Conservation (phyloP, 2,888 invertebrate species). For the Rhagonycha lutea region DNA sequence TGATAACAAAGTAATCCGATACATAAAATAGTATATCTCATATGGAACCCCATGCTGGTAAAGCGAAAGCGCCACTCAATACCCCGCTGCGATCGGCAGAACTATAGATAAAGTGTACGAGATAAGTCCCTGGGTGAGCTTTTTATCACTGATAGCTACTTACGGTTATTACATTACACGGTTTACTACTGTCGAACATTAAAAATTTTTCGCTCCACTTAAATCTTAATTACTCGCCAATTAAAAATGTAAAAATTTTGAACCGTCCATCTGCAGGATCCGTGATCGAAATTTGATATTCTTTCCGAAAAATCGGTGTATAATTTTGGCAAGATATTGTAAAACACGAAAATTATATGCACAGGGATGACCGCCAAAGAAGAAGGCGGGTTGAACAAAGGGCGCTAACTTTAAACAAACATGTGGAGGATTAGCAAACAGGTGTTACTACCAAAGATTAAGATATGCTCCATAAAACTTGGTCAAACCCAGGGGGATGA, state of each 20-base stretch:
- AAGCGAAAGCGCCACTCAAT: conserved; percentile 42
- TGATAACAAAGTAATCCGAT: conserved; percentile 8
- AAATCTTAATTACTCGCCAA: neutral
- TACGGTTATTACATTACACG: neutral
- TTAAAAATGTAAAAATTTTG: neutral
- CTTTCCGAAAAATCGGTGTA: conserved; percentile 17
- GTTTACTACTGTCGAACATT: neutral
- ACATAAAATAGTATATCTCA: conserved; percentile 20
- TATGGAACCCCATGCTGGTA: conserved; percentile 20
- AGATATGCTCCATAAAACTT: conserved; percentile 28
- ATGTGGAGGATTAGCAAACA: conserved; percentile 35
- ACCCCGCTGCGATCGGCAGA: conserved; percentile 37
- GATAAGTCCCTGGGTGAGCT: conserved; percentile 32
- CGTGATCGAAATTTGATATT: conserved; percentile 6
- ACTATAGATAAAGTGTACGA: conserved; percentile 34
- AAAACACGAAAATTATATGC: conserved; percentile 11
- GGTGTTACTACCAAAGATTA: conserved; percentile 34
- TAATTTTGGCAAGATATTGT: conserved; percentile 9
- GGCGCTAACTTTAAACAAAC: conserved; percentile 25
- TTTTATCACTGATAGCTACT: conserved; percentile 19
- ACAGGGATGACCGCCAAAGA: conserved; percentile 6
- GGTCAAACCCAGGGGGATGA: conserved; percentile 25
- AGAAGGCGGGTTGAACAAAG: neutral
- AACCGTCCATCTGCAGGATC: neutral
- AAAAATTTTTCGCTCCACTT: neutral